Evolutionary conservation across 2,888 invertebrate genomes (phyloP), one percentile per base, ranked within the genome.

Genomic region (Coelopa pilipes): DNA sequence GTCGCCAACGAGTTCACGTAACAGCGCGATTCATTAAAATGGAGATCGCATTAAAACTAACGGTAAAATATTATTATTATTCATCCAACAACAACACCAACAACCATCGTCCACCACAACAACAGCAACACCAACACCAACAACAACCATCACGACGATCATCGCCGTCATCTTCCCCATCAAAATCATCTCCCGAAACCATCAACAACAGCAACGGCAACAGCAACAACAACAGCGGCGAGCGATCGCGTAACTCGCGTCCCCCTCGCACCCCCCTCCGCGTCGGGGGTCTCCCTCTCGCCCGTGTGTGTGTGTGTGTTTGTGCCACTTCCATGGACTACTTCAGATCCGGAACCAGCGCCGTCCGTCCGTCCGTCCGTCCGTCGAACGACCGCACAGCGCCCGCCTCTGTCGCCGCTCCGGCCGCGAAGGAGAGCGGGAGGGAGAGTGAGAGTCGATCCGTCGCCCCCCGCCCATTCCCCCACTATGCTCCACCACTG

Each of bases 21-120:
- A 70, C 59, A 21, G 21, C 11, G 34, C 15, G 21, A 34, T 34
- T 34, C 60, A 62, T 19, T 24, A 62, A 62, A 62, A 62, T 62
- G 15, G 13, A 53, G 21, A 67, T 24, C 67, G 70, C 70, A 59
- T 49, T 59, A 70, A 70, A 60, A 59, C 60, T 68, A 70, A 70
- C 70, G 49, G 59, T 59, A 24, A 70, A 70, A 46, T 70, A 49
- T 67, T 15, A 60, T 47, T 70, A 49, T 67, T 15, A 60, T 47
- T 70, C 47, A 59, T 70, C 60, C 68, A 63, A 24, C 57, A 73
- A 70, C 17, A 72, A 77, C 81, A 78, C 79, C 79, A 80, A 80
- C 80, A 81, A 81, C 81, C 81, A 80, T 81, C 81, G 75, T 74
- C 53, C 69, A 74, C 69, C 76, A 76, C 80, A 80, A 76, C 34